Evolutionary conservation across 2,797 vertebrate genomes (phyloP).

Genomic region (Diplodus sargus): DNA sequence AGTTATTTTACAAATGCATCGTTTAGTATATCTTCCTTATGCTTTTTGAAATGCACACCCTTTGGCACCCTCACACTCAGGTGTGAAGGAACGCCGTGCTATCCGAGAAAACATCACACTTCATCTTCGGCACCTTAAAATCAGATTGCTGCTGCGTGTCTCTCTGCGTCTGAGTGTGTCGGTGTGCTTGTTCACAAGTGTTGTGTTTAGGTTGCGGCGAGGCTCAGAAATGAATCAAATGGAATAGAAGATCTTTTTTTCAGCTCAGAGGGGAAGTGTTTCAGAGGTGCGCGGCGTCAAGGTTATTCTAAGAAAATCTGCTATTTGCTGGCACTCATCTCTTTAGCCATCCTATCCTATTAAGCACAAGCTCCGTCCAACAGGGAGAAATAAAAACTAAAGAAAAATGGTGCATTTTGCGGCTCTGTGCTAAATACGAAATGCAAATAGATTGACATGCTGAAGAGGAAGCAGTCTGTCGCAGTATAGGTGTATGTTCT

Average conservation of each 20-base stretch:
- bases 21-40: conserved; percentile 24
- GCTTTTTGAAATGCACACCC: conserved; percentile 33
- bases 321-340: conserved; percentile 53
- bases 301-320: conserved; percentile 69
- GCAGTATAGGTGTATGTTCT: conserved; percentile 3
- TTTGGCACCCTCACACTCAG: conserved; percentile 47
- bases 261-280: conserved; percentile 59
- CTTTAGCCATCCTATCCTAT: conserved; percentile 40
- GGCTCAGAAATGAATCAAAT: conserved; percentile 56
- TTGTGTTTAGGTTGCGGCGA: conserved; percentile 45
- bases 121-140: conserved; percentile 55
- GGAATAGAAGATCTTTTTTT: conserved; percentile 64
- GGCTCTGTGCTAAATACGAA: conserved; percentile 4
- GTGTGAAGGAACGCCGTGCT: conserved; percentile 56
- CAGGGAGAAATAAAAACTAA: not conserved
- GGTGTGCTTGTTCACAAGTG: conserved; percentile 72
- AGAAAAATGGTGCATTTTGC: conserved; percentile 5
- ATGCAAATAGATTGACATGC: not conserved
- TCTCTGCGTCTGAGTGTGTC: conserved; percentile 58
- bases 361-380: conserved; percentile 23
- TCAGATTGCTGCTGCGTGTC: conserved; percentile 54
- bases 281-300: conserved; percentile 60
- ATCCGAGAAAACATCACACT: conserved; percentile 64
- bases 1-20: conserved; percentile 5
- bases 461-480: not conserved